A percentile compares a stretch with the other conserved stretches of the same genome.
These are phyloP conservation scores for Coenonympha glycerion DNA, from an alignment of 2,888 invertebrate species.

Conservation along the genomic window DNA sequence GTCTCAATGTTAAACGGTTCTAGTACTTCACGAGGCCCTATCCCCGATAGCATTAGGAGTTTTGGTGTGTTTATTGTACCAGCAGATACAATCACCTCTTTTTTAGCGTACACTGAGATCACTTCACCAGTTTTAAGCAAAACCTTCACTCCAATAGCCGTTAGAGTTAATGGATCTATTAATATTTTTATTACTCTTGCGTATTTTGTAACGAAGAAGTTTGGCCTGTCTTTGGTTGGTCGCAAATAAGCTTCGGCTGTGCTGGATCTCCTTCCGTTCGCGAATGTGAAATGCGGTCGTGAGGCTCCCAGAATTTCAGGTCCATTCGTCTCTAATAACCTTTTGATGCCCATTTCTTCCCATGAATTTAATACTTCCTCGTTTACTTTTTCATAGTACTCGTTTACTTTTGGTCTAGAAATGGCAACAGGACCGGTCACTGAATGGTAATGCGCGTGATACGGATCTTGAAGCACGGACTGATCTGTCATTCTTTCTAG, in stretches of 20 bases:
- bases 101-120: constrained; percentile 42
- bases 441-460: constrained; percentile 36
- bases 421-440: constrained; percentile 36
- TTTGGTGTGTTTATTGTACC: constrained; percentile 57
- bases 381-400: constrained; percentile 31
- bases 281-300: constrained; percentile 40
- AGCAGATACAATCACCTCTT: constrained; percentile 58
- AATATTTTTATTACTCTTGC: constrained; percentile 51
- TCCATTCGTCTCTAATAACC: constrained; percentile 37
- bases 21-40: constrained; percentile 51
- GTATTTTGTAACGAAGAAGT: constrained; percentile 50
- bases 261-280: constrained; percentile 53
- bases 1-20: constrained; percentile 40
- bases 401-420: constrained; percentile 35
- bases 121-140: constrained; percentile 34
- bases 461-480: constrained; percentile 29
- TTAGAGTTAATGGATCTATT: constrained; percentile 39
- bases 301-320: constrained; percentile 35
- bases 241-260: constrained; percentile 56
- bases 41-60: constrained; percentile 57
- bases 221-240: constrained; percentile 41
- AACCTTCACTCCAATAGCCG: constrained; percentile 50
- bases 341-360: constrained; percentile 39
- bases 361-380: constrained; percentile 34
- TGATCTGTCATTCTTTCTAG: constrained; percentile 39